Percentiles rank a stretch among this genome's conserved stretches.
These are phyloP conservation scores for Ridgeia piscesae DNA, from an alignment of 1,140 invertebrate species.

Conservation along the genomic window DNA sequence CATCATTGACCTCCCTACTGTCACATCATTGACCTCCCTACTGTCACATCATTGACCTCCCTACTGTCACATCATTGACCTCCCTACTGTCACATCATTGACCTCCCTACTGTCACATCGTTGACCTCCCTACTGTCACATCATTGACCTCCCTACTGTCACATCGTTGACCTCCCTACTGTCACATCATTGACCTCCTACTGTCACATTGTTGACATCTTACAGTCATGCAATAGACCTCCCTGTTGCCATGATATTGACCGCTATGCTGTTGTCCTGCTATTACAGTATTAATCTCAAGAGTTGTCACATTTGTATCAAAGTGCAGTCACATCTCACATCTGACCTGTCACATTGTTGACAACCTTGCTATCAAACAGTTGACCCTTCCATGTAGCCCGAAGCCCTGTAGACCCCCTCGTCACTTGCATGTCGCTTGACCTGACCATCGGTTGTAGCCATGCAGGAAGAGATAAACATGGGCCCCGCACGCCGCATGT, in stretches of 20 bases:
- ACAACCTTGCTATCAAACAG: background rate
- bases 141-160: background rate
- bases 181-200: background rate
- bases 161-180: background rate
- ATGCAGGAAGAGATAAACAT: slow-evolving; percentile 50
- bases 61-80: background rate
- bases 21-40: background rate
- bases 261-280: background rate
- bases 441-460: slow-evolving; percentile 27
- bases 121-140: background rate
- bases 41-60: background rate
- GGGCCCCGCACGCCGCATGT: slow-evolving; percentile 53
- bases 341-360: background rate
- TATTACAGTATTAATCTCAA: background rate
- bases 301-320: background rate
- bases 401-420: background rate
- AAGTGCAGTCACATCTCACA: background rate
- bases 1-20: background rate
- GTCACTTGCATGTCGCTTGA: background rate
- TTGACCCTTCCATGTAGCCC: background rate
- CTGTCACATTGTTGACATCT: background rate
- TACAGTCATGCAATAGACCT: background rate
- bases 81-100: background rate
- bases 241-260: background rate
- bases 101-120: background rate